These are phyloP conservation scores for Muscidifurax raptorellus DNA, from an alignment of 1,140 invertebrate genomes.

Conservation along the genomic window DNA sequence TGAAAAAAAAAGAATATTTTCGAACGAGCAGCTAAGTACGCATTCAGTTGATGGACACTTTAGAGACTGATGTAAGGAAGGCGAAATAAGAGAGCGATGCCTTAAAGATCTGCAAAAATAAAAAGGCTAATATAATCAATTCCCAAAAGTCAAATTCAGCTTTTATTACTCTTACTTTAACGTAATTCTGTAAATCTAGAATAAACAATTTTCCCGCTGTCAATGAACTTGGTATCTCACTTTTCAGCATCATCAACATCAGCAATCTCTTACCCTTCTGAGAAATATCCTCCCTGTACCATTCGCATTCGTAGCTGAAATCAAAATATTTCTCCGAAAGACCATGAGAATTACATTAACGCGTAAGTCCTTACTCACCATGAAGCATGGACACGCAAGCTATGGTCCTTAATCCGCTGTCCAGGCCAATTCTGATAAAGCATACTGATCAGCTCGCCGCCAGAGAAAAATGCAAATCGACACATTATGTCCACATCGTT, in stretches of 20 bases:
- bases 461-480: not conserved
- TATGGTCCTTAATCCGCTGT: constrained; percentile 26
- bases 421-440: constrained; percentile 27
- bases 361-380: not conserved
- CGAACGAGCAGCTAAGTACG: too few relatives aligned
- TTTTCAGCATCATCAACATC: constrained; percentile 17
- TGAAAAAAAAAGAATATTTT: too few relatives aligned
- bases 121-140: not conserved
- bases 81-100: constrained; percentile 33
- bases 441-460: not conserved
- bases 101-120: constrained; percentile 27
- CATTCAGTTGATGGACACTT: too few relatives aligned
- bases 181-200: constrained; percentile 26
- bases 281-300: constrained; percentile 13
- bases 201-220: constrained; percentile 14
- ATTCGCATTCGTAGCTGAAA: constrained; percentile 27
- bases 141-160: too few relatives aligned
- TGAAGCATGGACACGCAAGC: not conserved
- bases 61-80: not conserved
- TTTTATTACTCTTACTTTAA: not conserved
- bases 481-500: constrained; percentile 3
- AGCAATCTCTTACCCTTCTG: constrained; percentile 13
- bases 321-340: not conserved
- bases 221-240: not conserved
- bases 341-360: too few relatives aligned